Evolutionary conservation across 2,113 vertebrate species (phyloP), one percentile per base, ranked within the genome.

Genomic region (Craseonycteris thonglongyai): DNA sequence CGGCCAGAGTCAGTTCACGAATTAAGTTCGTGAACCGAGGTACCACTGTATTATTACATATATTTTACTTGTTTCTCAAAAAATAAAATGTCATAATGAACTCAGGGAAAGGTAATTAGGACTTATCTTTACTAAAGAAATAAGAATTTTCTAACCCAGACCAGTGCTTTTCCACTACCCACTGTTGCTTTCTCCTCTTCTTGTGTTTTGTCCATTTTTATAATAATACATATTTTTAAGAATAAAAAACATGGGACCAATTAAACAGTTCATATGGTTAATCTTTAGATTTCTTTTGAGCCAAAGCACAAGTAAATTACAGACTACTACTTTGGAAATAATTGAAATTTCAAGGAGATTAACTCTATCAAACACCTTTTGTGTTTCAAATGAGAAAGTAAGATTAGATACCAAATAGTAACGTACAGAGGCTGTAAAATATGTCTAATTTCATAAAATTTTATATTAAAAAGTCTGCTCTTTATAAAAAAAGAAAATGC

Each of bases 301-400:
- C 11, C 21, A 93, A 87, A 63, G 14, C 26, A 85, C 59, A 94
- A 58, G n/a, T 90, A 82, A 96, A 79, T 40, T 28, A 56, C 13
- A 5, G 40, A 56, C 88, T 86, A 35, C 24, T 82, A 66, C 45
- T 96, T 91, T 56, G 59, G 59, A 95, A 96, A 91, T 51, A 95
- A 95, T 49, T 93, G n/a, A 90, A 96, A 58, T 63, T 84, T 56
- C 47, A 76, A 35, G 3, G 38, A 88, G 58, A 93, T 0, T 59
- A 86, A 91, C 51, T 82, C 49, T 84, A 45, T 42, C 7, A 94
- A 96, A 58, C 14, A 13, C 0, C 0, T 81, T 84, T 94, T 42
- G 38, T 97, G 3, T 83, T 95, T 96, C 26, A 93, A 91, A 87
- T 3, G 22, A 94, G 91, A 96, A 76, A 4, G 45, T 86, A n/a